These are phyloP conservation scores for Neocloeon triangulifer DNA, from an alignment of 1,140 invertebrate genomes.

Conservation along the genomic window DNA sequence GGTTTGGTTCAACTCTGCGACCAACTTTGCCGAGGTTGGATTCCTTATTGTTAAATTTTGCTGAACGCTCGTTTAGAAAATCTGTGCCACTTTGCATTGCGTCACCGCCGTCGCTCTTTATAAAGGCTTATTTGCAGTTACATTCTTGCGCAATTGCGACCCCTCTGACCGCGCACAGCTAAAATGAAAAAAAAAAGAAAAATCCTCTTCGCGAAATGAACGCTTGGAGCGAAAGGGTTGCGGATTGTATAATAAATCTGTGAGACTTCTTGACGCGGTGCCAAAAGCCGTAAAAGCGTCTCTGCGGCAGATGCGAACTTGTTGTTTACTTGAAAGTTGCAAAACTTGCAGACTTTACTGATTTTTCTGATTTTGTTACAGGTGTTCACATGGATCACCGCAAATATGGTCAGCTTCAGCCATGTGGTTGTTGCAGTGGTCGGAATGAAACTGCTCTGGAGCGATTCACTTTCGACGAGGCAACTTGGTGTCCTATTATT, in stretches of 20 bases:
- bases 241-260: too few relatives aligned
- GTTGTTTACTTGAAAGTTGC: neutral
- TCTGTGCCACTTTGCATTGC: neutral
- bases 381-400: conserved; percentile 30
- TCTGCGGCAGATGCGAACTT: neutral
- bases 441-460: conserved; percentile 40
- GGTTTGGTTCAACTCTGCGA: conserved; percentile 1
- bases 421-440: conserved; percentile 46
- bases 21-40: too few relatives aligned
- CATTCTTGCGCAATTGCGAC: too few relatives aligned
- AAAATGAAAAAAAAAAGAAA: too few relatives aligned
- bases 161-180: too few relatives aligned
- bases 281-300: neutral
- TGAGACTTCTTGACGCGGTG: too few relatives aligned
- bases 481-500: conserved; percentile 46
- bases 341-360: neutral
- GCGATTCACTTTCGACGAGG: conserved; percentile 35
- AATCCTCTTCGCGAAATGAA: too few relatives aligned
- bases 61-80: neutral
- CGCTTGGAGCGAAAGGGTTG: too few relatives aligned
- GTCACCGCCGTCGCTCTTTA: too few relatives aligned
- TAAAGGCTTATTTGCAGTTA: too few relatives aligned
- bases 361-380: neutral
- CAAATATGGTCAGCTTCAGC: conserved; percentile 50
- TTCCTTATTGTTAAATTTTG: too few relatives aligned